Conservation (phyloP, 2,797 vertebrate species). For the Lacerta bilineata region DNA sequence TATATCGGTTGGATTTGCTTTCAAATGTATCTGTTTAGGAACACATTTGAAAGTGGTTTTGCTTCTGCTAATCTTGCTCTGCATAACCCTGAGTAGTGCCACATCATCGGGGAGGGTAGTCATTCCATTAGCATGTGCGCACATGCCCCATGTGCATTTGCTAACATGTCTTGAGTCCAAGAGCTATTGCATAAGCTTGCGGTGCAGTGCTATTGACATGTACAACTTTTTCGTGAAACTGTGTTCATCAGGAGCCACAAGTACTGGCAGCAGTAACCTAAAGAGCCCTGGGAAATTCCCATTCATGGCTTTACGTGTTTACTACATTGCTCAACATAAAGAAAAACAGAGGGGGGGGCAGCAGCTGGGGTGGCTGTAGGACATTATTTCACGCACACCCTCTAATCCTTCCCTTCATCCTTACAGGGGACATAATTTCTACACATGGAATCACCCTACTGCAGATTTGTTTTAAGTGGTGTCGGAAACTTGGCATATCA, state of each 20-base stretch:
- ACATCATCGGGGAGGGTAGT: neutral
- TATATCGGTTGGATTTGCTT: neutral
- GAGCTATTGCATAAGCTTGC: slow-evolving; percentile 54
- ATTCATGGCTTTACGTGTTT: neutral
- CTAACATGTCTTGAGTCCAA: slow-evolving; percentile 24
- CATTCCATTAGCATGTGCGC: neutral
- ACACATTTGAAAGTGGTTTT: neutral
- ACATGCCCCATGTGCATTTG: neutral
- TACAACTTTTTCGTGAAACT: slow-evolving; percentile 40
- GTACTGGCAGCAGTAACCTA: neutral
- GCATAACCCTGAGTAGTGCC: slow-evolving; percentile 1
- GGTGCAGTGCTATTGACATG: neutral
- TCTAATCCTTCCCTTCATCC: neutral
- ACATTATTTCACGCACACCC: neutral
- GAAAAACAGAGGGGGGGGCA: neutral
- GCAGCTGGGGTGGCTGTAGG: neutral
- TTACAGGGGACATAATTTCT: slow-evolving; percentile 23
- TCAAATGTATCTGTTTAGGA: neutral
- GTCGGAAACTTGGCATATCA: slow-evolving; percentile 14
- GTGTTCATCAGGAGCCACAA: slow-evolving; percentile 43
- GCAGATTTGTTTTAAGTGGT: neutral
- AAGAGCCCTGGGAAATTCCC: neutral
- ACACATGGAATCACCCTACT: neutral
- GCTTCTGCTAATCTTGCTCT: neutral
- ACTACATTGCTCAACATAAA: slow-evolving; percentile 31